phyloP scores from a whole-genome alignment of 1,140 invertebrate species.

The Ptiloglossa arizonensis region DNA sequence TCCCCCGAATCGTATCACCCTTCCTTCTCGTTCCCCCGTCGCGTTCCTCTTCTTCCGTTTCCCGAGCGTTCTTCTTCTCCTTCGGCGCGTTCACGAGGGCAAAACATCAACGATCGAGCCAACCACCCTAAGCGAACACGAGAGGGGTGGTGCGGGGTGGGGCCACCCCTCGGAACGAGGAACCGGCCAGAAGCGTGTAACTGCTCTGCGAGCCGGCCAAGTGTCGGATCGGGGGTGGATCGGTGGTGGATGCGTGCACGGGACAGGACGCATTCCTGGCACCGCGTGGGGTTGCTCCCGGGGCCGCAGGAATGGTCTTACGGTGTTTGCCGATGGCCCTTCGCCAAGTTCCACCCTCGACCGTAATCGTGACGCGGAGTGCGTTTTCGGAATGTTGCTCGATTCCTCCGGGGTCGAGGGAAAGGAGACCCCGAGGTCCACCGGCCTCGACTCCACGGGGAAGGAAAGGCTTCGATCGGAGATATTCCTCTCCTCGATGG shows the following conservation, averaged over 20 bases:
- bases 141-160: too few relatives aligned
- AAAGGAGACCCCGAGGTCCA: background rate
- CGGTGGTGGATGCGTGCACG: conserved; percentile 63
- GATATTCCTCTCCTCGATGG: conserved; percentile 35
- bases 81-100: conserved; percentile 52
- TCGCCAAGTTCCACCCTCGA: conserved; percentile 50
- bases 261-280: conserved; percentile 68
- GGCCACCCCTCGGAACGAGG: conserved; percentile 37
- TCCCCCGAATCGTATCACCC: background rate
- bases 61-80: background rate
- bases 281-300: conserved; percentile 23
- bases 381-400: conserved; percentile 2
- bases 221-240: conserved; percentile 62
- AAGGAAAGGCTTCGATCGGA: background rate
- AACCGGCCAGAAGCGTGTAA: conserved; percentile 59
- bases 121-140: conserved; percentile 61
- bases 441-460: too few relatives aligned
- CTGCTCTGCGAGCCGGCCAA: conserved; percentile 63
- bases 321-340: conserved; percentile 60
- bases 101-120: conserved; percentile 79
- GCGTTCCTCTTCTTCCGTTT: conserved; percentile 5
- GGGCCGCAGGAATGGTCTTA: conserved; percentile 55
- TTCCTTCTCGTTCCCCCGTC: too few relatives aligned
- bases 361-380: conserved; percentile 32
- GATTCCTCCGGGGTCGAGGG: background rate